Base-by-base conservation (phyloP, 2,888 invertebrate genomes). In the Plusia festucae region DNA sequence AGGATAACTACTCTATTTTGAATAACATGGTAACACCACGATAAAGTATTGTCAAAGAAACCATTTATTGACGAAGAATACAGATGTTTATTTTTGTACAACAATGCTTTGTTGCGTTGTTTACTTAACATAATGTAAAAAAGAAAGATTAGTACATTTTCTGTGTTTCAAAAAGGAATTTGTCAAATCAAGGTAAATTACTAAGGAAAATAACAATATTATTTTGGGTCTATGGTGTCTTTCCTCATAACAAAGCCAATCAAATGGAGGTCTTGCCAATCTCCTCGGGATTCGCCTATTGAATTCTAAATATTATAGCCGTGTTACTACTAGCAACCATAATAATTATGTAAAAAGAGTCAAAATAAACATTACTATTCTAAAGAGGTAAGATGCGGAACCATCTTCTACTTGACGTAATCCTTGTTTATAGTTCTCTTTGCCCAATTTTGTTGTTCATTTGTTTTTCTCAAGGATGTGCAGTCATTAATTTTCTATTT, bases 201-300 rank as follows among this genome's bases (percentile, higher is more conserved):
- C 16, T 18, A 15, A 34, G 68, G 54, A 55, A 52, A 66, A 65
- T 11, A 32, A n/a, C 22, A 24, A 16, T n/a, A 44, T 46, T 57
- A 46, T 30, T 68, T 68, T 53, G 32, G 44, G 44, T 34, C 32
- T 53, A 13, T 40, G n/a, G 16, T 60, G 20, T 57, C 27, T 60
- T 63, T 67, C 67, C 60, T 63, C 18, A 63, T 53, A 60, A 55
- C 70, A 68, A 76, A 69, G 59, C 55, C 65, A 60, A 46, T 49
- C 46, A 66, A 60, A 55, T 22, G 13, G 52, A 70, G 57, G 63
- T 61, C 49, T 53, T 30, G 22, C 53, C 49, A 30, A 30, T 30
- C 18, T 64, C 58, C 54, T 30, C 11, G 27, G 52, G 60, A 68
- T 68, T 64, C 46, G 56, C 20, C 11, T 27, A 7, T 20, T 52